Evolutionary conservation across 2,888 invertebrate genomes (phyloP), one percentile per base, ranked within the genome.

Genomic region (Phortica magna): DNA sequence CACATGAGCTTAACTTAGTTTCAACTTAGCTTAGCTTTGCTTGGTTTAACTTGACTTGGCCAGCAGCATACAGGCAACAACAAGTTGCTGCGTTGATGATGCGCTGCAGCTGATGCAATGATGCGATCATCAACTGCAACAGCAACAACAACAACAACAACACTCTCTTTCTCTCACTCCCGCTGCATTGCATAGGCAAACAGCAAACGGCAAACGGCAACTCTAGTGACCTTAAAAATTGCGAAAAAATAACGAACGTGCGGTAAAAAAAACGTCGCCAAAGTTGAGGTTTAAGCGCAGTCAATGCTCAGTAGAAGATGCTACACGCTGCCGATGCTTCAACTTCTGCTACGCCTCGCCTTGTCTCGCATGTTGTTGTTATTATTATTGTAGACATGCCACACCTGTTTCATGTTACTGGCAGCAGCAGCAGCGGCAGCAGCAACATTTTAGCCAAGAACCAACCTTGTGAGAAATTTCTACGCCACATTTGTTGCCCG

Each of bases 161-260:
- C 48, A 48, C 48, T 48, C 9, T 48, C 48, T 48, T 48, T 9
- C 48, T 48, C 48, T 48, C 48, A 14, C 48, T 9, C 48, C 48
- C 14, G 14, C 48, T 48, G 10, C 2, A 6, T 14, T 1, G 10
- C 14, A 6, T 48, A 2, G 48, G 5, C 7, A 48, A 48, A 17
- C 7, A 31, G 73, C 68, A 31, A 67, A 74, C 71, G 41, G 71
- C 14, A 9, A 59, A 53, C 1, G 75, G 72, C 59, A 74, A 72
- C 83, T 83, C 83, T 83, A 88, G 83, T 88, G 86, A 88, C 86
- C 86, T 86, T 85, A 86, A 86, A 85, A 84, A 84, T 84, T 84
- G 84, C 83, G 84, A 84, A 84, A 84, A 84, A 86, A 86, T 88
- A 86, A 86, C 86, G 86, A 86, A 86, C 86, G 85, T 88, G 88